Percentiles rank a stretch among this genome's conserved stretches.
Evolutionary conservation across 2,113 vertebrate species (phyloP).

Genomic region (Notothenia rossii): DNA sequence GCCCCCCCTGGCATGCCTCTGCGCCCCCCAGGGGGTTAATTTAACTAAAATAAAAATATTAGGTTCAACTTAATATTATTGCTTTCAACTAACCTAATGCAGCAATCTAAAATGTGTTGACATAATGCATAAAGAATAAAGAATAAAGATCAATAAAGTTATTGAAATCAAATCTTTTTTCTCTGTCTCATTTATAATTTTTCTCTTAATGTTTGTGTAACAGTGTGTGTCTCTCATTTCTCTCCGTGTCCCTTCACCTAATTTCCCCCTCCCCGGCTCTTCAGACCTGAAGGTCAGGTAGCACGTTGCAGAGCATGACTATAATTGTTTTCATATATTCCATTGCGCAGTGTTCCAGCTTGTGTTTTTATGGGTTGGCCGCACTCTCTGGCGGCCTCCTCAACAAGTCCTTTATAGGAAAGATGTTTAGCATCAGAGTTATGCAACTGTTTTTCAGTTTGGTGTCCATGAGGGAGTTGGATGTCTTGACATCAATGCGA

Average conservation of each 20-base stretch:
- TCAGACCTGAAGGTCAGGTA: constrained; percentile 69
- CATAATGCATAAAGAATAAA: too few species aligned
- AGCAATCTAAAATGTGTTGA: too few species aligned
- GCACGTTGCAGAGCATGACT: constrained; percentile 37
- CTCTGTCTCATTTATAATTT: not conserved
- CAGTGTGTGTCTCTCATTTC: constrained; percentile 3
- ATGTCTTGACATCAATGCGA: constrained; percentile 54
- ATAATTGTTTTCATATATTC: constrained; percentile 76
- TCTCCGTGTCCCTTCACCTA: not conserved
- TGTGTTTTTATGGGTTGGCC: constrained; percentile 54
- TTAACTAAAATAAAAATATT: too few species aligned
- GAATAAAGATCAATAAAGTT: too few species aligned
- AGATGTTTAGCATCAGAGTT: constrained; percentile 14
- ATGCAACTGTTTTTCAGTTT: constrained; percentile 22
- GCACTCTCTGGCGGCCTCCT: not conserved
- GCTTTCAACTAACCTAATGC: too few species aligned
- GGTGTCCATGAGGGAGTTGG: constrained; percentile 24
- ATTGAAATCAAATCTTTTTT: not conserved
- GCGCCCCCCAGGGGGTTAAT: too few species aligned
- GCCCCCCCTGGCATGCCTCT: too few species aligned
- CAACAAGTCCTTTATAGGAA: constrained; percentile 51
- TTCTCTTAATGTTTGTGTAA: not conserved
- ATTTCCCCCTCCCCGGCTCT: not conserved
- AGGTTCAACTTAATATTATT: too few species aligned
- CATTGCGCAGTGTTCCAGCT: constrained; percentile 21